Base-by-base conservation (phyloP, 2,888 invertebrate genomes). In the Acrobasis repandana region DNA sequence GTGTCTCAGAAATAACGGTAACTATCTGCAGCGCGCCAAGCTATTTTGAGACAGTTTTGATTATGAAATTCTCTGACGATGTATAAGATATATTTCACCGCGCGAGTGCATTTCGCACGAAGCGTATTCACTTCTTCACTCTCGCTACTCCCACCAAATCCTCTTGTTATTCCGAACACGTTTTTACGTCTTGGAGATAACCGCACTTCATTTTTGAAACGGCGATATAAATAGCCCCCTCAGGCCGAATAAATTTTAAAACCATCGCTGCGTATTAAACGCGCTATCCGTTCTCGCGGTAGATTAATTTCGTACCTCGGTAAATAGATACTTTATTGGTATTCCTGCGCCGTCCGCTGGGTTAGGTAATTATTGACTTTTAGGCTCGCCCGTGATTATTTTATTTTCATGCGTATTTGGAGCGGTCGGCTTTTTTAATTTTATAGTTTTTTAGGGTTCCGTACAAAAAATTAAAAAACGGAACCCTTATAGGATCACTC, bases 151-250 rank as follows among this genome's bases (percentile, higher is more conserved):
- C 18, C n/a, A 3, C 59, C 38, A 18, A 28, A 51, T 15, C 67
- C 66, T 61, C 84, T 88, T 86, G 77, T 82, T 83, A 90, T 88
- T 88, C 90, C 68, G 74, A 73, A 78, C 90, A 85, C 90, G 90
- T 87, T 78, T 76, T 80, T 80, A 82, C 83, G 85, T 86, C 87
- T 83, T 77, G 63, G 73, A 86, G 90, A 90, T 90, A 90, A 89
- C 90, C 89, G 85, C 86, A 82, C 82, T 88, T 90, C 90, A 90
- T 90, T 90, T 90, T 90, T 88, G 88, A 85, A 87, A 85, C 85
- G 85, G 77, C 81, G 82, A 84, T 88, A 88, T 90, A 89, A 90
- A 90, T 88, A 87, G 88, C 83, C 80, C 90, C 89, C 90, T 67
- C 64, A 76, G 89, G 89, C 75, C 80, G 80, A 85, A 90, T 90